A percentile compares a stretch with the other conserved stretches of the same genome.
phyloP scores from a whole-genome alignment of 2,888 invertebrate species.

The Trissonchulus sp. region DNA sequence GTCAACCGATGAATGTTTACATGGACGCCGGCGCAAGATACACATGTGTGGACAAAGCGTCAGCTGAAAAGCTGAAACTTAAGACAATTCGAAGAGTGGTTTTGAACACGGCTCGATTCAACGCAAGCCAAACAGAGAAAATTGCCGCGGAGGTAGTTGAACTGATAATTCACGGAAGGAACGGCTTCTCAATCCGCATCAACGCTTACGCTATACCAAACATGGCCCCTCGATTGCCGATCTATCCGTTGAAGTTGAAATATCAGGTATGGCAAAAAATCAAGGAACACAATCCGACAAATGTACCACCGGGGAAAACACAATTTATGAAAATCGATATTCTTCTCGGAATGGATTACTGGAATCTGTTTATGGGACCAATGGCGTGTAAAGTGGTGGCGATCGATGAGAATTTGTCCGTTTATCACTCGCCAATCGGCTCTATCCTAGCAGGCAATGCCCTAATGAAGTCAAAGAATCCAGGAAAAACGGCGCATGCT shows the following conservation, averaged over 20 bases:
- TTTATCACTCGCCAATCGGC: not conserved
- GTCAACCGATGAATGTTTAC: not conserved
- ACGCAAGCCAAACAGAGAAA: not conserved
- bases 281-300: too few species aligned
- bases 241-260: not conserved
- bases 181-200: not conserved
- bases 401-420: not conserved
- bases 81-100: not conserved
- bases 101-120: not conserved
- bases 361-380: not conserved
- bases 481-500: too few species aligned
- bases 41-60: too few species aligned
- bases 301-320: not conserved
- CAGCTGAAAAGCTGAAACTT: not conserved
- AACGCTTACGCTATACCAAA: not conserved
- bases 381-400: not conserved
- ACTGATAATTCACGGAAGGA: not conserved
- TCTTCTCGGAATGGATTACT: not conserved
- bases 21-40: not conserved
- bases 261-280: too few species aligned
- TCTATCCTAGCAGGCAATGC: not conserved
- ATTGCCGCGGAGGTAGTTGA: conserved; percentile 3
- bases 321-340: conserved; percentile 5
- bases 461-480: too few species aligned
- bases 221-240: not conserved